A percentile compares a stretch with the other conserved stretches of the same genome.
Conservation (phyloP, 1,140 invertebrate genomes). For the Rhagoletis pomonella region DNA sequence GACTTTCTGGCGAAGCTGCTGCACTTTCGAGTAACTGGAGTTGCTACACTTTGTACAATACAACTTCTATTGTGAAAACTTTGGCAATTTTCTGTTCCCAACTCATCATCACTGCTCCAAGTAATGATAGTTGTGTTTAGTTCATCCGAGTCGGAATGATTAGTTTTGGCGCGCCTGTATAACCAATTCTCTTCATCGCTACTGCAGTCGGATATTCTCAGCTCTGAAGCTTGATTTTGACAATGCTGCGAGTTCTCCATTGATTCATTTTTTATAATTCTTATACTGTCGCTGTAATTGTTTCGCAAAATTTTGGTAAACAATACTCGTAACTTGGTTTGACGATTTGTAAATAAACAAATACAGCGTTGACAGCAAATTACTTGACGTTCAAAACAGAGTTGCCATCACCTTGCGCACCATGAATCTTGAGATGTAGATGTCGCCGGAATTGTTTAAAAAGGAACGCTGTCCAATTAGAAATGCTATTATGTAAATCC, state of each 20-base stretch:
- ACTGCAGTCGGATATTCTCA: conserved; percentile 47
- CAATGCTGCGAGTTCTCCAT: neutral
- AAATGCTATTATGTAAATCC: too few relatives aligned
- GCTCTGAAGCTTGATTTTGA: neutral
- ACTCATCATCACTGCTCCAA: conserved; percentile 14
- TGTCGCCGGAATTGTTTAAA: too few relatives aligned
- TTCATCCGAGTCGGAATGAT: neutral
- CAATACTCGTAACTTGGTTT: too few relatives aligned
- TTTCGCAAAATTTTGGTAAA: too few relatives aligned
- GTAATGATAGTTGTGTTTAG: neutral
- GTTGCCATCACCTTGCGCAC: too few relatives aligned
- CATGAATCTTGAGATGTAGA: too few relatives aligned
- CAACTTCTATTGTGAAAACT: neutral
- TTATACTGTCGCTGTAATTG: too few relatives aligned
- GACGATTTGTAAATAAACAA: neutral
- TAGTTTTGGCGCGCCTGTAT: neutral
- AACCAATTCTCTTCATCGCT: conserved; percentile 1
- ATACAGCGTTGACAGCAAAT: too few relatives aligned
- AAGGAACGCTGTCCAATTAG: too few relatives aligned
- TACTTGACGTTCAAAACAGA: too few relatives aligned
- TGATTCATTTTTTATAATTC: neutral
- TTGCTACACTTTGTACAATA: neutral
- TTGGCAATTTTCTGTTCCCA: neutral
- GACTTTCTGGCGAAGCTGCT: neutral
- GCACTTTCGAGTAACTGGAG: neutral